Evolutionary conservation across 2,888 invertebrate species (phyloP).

Genomic region (Macrophya annulata): DNA sequence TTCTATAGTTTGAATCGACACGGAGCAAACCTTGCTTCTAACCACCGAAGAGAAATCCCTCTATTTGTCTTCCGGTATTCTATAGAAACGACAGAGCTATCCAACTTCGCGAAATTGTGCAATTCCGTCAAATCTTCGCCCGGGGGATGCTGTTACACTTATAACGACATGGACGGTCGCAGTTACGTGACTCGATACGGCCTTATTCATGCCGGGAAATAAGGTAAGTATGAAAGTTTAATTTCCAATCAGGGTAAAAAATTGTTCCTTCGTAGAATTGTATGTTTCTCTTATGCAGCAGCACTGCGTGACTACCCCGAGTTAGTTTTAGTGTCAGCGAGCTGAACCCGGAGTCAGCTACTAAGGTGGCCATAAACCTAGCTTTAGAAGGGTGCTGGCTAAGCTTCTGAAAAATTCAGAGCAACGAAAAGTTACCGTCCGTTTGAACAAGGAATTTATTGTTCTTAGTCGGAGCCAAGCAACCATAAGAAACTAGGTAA

Average conservation of each 20-base stretch:
- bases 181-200: background rate
- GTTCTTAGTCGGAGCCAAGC: constrained; percentile 33
- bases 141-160: background rate
- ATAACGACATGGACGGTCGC: constrained; percentile 26
- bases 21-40: background rate
- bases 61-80: constrained; percentile 24
- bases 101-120: background rate
- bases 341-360: background rate
- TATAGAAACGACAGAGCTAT: constrained; percentile 22
- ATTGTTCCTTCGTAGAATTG: constrained; percentile 58
- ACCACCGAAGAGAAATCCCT: background rate
- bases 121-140: constrained; percentile 18
- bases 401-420: constrained; percentile 51
- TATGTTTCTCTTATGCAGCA: background rate
- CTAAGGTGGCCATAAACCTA: constrained; percentile 26
- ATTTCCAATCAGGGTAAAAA: constrained; percentile 67
- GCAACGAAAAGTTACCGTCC: constrained; percentile 34
- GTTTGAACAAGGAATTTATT: constrained; percentile 43
- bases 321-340: constrained; percentile 23
- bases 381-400: constrained; percentile 28
- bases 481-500: constrained; percentile 36
- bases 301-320: background rate
- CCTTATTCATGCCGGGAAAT: constrained; percentile 13
- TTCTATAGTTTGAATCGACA: background rate
- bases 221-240: constrained; percentile 64